Evolutionary conservation across 2,888 invertebrate species (phyloP).

Genomic region (Bembecia ichneumoniformis): DNA sequence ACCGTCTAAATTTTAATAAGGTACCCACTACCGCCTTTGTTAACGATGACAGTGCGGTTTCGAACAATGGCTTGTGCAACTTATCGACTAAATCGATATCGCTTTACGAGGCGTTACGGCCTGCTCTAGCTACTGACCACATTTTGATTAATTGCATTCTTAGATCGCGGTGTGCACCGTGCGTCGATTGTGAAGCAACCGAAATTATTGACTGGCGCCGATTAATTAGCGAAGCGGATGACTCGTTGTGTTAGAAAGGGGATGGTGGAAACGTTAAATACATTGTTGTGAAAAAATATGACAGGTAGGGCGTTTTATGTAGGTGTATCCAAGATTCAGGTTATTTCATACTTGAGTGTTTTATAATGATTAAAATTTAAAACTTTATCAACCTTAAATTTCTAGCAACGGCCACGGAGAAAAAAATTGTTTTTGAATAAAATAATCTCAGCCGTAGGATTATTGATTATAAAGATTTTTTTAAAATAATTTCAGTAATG

Average conservation of each 20-base stretch:
- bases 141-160: slow-evolving; percentile 70
- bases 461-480: no score
- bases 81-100: slow-evolving; percentile 71
- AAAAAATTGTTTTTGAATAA: no score
- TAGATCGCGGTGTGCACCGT: slow-evolving; percentile 31
- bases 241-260: slow-evolving; percentile 34
- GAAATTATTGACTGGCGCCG: slow-evolving; percentile 61
- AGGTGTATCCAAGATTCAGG: neutral
- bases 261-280: slow-evolving; percentile 39
- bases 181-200: slow-evolving; percentile 22
- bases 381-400: neutral
- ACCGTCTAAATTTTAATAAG: slow-evolving; percentile 70
- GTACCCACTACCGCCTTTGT: slow-evolving; percentile 71
- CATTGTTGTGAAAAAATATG: neutral
- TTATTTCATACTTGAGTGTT: neutral
- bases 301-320: neutral
- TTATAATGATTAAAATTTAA: no score
- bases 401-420: neutral
- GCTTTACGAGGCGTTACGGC: slow-evolving; percentile 68
- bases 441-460: no score
- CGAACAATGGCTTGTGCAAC: slow-evolving; percentile 67
- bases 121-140: slow-evolving; percentile 67
- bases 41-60: slow-evolving; percentile 55
- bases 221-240: slow-evolving; percentile 63
- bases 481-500: no score